Evolutionary conservation across 2,113 vertebrate genomes (phyloP).

Genomic region (Panurus biarmicus): DNA sequence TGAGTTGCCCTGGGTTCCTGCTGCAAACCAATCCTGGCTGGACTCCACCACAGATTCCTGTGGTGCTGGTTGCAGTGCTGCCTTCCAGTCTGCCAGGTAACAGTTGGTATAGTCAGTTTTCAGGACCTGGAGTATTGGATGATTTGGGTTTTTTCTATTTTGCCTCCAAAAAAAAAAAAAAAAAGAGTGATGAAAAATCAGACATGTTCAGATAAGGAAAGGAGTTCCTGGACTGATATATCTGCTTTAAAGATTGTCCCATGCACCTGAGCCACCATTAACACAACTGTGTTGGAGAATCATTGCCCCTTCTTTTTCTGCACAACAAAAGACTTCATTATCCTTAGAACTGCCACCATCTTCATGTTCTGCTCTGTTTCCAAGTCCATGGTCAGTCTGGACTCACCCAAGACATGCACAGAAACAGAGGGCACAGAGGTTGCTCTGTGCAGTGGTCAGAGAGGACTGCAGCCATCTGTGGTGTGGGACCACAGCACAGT

Average conservation of each 20-base stretch:
- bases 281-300: background rate
- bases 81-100: background rate
- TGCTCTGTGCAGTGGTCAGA: background rate
- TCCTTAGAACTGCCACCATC: background rate
- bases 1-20: background rate
- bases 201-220: background rate
- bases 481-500: background rate
- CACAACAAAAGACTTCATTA: background rate
- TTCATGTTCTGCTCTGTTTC: background rate
- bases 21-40: background rate
- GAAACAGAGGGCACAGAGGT: background rate
- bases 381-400: background rate
- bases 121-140: background rate
- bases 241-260: background rate
- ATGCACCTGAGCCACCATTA: background rate
- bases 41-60: background rate
- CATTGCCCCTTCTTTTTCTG: background rate
- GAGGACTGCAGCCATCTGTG: background rate
- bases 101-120: background rate
- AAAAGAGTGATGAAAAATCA: background rate
- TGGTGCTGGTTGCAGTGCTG: background rate
- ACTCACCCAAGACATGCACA: background rate
- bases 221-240: background rate
- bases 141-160: background rate
- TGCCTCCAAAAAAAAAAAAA: background rate